phyloP scores from a whole-genome alignment of 2,113 vertebrate species.

The Panthera tigris region DNA sequence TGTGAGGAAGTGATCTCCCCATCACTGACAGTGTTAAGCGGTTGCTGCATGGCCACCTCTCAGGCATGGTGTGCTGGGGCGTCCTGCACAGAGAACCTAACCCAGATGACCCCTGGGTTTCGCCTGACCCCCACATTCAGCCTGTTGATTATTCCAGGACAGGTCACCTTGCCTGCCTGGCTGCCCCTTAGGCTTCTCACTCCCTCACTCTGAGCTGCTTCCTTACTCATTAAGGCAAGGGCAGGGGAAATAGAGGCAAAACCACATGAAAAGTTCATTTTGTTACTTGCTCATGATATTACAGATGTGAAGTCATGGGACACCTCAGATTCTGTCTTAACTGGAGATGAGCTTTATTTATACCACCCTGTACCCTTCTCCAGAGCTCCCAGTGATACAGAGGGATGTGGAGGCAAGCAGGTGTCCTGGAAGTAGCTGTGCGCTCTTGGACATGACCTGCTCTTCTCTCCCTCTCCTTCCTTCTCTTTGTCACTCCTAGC shows the following conservation, averaged over 20 bases:
- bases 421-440: not conserved
- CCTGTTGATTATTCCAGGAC: not conserved
- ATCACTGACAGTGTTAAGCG: not conserved
- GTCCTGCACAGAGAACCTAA: not conserved
- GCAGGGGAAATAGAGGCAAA: not conserved
- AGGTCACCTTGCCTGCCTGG: not conserved
- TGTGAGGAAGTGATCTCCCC: not conserved
- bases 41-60: not conserved
- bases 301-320: too few species aligned
- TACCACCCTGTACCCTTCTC: not conserved
- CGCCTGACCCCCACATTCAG: not conserved
- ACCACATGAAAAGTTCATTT: not conserved
- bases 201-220: not conserved
- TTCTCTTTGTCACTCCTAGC: not conserved
- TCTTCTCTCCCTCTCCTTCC: not conserved
- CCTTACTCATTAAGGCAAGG: not conserved
- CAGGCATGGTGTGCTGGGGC: not conserved
- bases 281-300: not conserved
- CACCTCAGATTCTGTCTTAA: not conserved
- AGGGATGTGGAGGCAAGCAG: not conserved
- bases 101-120: not conserved
- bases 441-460: not conserved
- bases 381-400: not conserved
- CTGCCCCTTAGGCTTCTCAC: not conserved
- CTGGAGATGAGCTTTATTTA: not conserved